A percentile compares a stretch with the other conserved stretches of the same genome.
phyloP scores from a whole-genome alignment of 2,888 invertebrate genomes.

The Platycheirus rosarum region DNA sequence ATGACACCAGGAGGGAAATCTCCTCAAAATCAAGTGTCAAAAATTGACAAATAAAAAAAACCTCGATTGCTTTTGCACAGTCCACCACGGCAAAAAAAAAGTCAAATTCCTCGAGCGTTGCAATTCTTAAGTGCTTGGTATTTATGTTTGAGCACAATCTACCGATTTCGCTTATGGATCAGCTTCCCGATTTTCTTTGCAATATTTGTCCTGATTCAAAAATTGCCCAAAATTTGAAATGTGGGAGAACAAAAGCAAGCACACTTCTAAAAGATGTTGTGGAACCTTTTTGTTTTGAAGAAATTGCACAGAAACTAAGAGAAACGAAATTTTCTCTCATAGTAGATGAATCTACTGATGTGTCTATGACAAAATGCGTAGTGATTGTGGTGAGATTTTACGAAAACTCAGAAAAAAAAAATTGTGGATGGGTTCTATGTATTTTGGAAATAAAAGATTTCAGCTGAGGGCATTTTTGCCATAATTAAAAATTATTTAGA shows the following conservation, averaged over 20 bases:
- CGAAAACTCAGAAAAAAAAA: background rate
- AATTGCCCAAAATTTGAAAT: conserved; percentile 18
- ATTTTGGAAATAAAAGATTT: conserved; percentile 2
- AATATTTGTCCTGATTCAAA: conserved; percentile 14
- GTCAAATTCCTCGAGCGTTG: too few relatives aligned
- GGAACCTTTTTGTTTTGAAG: background rate
- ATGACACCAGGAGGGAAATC: too few relatives aligned
- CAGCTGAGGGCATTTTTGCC: background rate
- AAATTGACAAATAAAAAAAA: too few relatives aligned
- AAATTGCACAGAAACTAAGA: background rate
- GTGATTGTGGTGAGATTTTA: background rate
- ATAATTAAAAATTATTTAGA: background rate
- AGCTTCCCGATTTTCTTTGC: background rate
- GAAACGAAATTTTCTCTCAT: background rate
- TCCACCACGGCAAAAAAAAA: too few relatives aligned
- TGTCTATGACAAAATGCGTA: background rate
- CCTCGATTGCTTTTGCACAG: too few relatives aligned
- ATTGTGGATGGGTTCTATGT: background rate
- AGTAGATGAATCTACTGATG: background rate
- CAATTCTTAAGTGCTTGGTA: background rate
- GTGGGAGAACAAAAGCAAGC: conserved; percentile 15
- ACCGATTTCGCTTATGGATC: conserved; percentile 6
- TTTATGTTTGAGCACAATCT: conserved; percentile 8
- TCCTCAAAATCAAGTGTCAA: too few relatives aligned
- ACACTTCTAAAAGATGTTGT: background rate